Evolutionary conservation across 1,140 invertebrate species (phyloP), one percentile per base, ranked within the genome.

Genomic region (Rhynchophorus ferrugineus): DNA sequence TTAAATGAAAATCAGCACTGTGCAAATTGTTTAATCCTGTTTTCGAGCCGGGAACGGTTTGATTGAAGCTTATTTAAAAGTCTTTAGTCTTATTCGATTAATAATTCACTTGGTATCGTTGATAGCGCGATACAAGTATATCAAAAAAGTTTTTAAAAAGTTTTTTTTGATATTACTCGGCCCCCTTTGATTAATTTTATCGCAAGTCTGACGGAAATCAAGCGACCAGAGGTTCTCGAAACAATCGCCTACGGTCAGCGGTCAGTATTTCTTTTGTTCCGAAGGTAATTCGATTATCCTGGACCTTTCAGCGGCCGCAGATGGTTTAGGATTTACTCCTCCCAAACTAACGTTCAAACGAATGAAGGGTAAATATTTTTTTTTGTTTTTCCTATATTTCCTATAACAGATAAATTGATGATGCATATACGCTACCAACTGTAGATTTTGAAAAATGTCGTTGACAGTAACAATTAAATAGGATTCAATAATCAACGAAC

Each of bases 1-100:
- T 59, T 55, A 64, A 66, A 64, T 66, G 42, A 50, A 60, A 58
- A 62, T 61, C 49, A 37, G 37, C 43, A 13, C 45, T 20, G 45
- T 45, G 45, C n/a, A 36, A 54, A 18, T 39, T 22, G 37, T 29
- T 18, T 56, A 51, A 50, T 56, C 54, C 33, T 46, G 22, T 56
- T 56, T 50, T 47, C 39, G 47, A 51, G 42, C 44, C 35, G 33
- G 37, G 37, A 41, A 46, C 24, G 46, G 48, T 45, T 45, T 56
- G 44, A 56, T 56, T 50, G 48, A 43, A 24, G 54, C 41, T 50
- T 43, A 56, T 54, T 54, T 54, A 54, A 54, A 54, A 54, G 34
- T 54, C 38, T 53, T 53, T 53, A 53, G 38, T n/a, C n/a, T n/a
- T n/a, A n/a, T n/a, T n/a, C n/a, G n/a, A n/a, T n/a, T n/a, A n/a